A percentile compares a stretch with the other conserved stretches of the same genome.
Evolutionary conservation across 1,140 invertebrate genomes (phyloP).

Genomic region (Epicauta chinensis): DNA sequence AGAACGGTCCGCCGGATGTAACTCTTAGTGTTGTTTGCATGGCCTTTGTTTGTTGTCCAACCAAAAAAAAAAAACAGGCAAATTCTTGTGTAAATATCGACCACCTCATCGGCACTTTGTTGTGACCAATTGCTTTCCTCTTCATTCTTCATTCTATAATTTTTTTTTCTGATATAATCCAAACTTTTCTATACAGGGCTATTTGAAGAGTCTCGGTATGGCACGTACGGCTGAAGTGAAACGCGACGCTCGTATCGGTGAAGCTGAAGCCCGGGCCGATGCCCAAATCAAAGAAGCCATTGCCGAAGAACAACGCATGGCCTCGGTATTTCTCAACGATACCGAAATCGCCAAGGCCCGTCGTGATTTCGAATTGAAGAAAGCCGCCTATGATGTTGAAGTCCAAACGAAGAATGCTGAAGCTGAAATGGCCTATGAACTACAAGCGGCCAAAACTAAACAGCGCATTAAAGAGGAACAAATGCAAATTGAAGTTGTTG

Average conservation of each 20-base stretch:
- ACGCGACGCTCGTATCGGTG: slow-evolving; percentile 90
- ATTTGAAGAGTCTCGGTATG: slow-evolving; percentile 91
- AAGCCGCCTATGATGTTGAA: slow-evolving; percentile 94
- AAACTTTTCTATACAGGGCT: slow-evolving; percentile 66
- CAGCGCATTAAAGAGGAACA: slow-evolving; percentile 95
- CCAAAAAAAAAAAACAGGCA: no score
- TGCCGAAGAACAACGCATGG: slow-evolving; percentile 94
- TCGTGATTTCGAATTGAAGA: slow-evolving; percentile 94
- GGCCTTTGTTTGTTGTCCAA: background rate
- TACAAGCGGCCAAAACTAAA: slow-evolving; percentile 93
- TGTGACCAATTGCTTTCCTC: slow-evolving; percentile 1
- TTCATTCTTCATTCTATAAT: background rate
- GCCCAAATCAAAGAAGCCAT: slow-evolving; percentile 89
- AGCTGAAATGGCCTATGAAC: slow-evolving; percentile 89
- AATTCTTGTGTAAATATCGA: background rate
- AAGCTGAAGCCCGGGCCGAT: slow-evolving; percentile 87
- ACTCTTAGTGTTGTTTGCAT: background rate
- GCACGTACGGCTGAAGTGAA: slow-evolving; percentile 95
- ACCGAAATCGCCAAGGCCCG: slow-evolving; percentile 95
- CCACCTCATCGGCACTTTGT: slow-evolving; percentile 9
- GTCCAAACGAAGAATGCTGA: slow-evolving; percentile 92
- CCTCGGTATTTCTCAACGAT: slow-evolving; percentile 83
- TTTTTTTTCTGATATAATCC: background rate
- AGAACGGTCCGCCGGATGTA: no score
- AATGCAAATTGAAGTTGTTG: slow-evolving; percentile 90